Evolutionary conservation across 2,888 invertebrate genomes (phyloP).

Genomic region (Hemistola chrysoprasaria): DNA sequence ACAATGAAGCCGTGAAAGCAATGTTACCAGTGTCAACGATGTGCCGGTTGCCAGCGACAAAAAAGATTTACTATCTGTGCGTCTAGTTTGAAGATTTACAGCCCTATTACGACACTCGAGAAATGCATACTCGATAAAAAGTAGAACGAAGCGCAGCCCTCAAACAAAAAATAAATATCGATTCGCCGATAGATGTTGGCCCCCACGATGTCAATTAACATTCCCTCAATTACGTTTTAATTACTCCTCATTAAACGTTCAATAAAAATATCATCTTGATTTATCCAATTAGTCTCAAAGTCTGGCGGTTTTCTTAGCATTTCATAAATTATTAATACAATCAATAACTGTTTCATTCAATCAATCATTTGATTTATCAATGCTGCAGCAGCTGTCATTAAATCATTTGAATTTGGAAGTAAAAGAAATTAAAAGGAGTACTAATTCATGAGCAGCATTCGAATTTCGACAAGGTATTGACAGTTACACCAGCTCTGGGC

Average conservation of each 20-base stretch:
- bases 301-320: conserved; percentile 39
- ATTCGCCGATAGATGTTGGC: conserved; percentile 44
- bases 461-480: too few species aligned
- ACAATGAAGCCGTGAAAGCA: conserved; percentile 41
- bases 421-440: conserved; percentile 61
- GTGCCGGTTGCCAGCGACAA: conserved; percentile 26
- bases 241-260: conserved; percentile 53
- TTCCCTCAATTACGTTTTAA: conserved; percentile 60
- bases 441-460: conserved; percentile 42
- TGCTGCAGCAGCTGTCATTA: too few species aligned
- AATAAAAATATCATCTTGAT: conserved; percentile 48
- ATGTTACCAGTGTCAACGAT: conserved; percentile 24
- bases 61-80: conserved; percentile 19
- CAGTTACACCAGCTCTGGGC: too few species aligned
- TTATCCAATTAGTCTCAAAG: conserved; percentile 40
- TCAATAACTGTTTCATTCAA: conserved; percentile 24
- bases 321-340: conserved; percentile 32
- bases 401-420: too few species aligned
- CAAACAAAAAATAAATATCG: conserved; percentile 36
- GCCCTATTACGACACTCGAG: conserved; percentile 18
- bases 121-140: conserved; percentile 25
- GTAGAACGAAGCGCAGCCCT: conserved; percentile 15
- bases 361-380: too few species aligned
- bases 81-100: conserved; percentile 29
- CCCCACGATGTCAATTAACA: conserved; percentile 61